Conservation (phyloP, 2,113 vertebrate species). For the Benitochromis conjunctus region DNA sequence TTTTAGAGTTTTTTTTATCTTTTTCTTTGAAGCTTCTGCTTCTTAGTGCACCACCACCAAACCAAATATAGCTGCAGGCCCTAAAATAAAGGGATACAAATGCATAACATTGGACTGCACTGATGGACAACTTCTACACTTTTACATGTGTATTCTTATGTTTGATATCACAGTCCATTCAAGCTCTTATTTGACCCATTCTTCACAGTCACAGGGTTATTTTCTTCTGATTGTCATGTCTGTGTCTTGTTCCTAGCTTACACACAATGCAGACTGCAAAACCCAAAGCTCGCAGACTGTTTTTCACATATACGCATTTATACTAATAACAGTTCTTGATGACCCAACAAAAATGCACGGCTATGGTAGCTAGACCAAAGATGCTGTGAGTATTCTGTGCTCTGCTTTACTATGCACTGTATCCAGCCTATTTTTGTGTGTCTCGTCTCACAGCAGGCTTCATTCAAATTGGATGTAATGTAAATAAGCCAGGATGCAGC, state of each 20-base stretch:
- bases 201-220: background rate
- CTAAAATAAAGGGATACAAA: background rate
- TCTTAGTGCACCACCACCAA: background rate
- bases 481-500: conserved; percentile 41
- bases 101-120: background rate
- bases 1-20: background rate
- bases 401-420: background rate
- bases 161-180: background rate
- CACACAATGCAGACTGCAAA: background rate
- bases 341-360: fast-evolving
- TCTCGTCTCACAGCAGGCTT: conserved; percentile 1
- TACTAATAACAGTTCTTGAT: background rate
- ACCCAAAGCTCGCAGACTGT: background rate
- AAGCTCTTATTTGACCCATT: background rate
- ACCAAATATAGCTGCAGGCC: background rate
- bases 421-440: background rate
- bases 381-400: background rate
- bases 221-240: background rate
- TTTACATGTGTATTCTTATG: background rate
- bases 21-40: background rate
- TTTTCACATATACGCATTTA: background rate
- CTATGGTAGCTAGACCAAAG: background rate
- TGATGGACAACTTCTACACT: too few species aligned
- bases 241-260: background rate
- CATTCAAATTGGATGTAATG: conserved; percentile 46